These are phyloP conservation scores for Eurois occulta DNA, from an alignment of 2,888 invertebrate species.

Conservation along the genomic window DNA sequence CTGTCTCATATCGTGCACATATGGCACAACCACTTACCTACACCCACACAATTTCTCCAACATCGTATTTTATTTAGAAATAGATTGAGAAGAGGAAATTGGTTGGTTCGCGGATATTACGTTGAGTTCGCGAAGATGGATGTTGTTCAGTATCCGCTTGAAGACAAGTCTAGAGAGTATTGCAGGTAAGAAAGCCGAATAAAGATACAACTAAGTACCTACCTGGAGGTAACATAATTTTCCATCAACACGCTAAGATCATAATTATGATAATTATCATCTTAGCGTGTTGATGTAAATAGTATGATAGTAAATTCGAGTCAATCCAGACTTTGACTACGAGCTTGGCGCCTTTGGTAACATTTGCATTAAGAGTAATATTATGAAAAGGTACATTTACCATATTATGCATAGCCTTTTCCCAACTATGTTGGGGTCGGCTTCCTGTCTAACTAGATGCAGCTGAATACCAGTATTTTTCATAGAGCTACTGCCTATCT, in stretches of 20 bases:
- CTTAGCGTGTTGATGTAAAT: background rate
- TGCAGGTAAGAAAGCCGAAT: background rate
- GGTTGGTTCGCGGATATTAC: conserved; percentile 52
- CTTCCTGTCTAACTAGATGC: too few relatives aligned
- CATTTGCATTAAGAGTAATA: background rate
- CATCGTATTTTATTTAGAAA: conserved; percentile 27
- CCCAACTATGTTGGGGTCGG: too few relatives aligned
- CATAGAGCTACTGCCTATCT: too few relatives aligned
- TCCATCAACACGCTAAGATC: too few relatives aligned
- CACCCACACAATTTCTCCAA: conserved; percentile 11
- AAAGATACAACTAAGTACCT: background rate
- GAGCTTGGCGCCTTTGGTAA: background rate
- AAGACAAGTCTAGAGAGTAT: conserved; percentile 9
- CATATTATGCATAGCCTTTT: too few relatives aligned
- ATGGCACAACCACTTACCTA: background rate
- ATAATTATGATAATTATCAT: too few relatives aligned
- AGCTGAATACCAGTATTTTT: too few relatives aligned
- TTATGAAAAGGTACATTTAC: background rate
- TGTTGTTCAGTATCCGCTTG: conserved; percentile 38
- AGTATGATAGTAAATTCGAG: background rate
- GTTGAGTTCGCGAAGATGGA: conserved; percentile 23
- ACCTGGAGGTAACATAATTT: background rate
- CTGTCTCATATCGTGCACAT: background rate
- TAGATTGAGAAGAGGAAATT: conserved; percentile 53
- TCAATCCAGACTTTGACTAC: background rate